These are phyloP conservation scores for Streblospio benedicti DNA, from an alignment of 1,140 invertebrate species.

Conservation along the genomic window DNA sequence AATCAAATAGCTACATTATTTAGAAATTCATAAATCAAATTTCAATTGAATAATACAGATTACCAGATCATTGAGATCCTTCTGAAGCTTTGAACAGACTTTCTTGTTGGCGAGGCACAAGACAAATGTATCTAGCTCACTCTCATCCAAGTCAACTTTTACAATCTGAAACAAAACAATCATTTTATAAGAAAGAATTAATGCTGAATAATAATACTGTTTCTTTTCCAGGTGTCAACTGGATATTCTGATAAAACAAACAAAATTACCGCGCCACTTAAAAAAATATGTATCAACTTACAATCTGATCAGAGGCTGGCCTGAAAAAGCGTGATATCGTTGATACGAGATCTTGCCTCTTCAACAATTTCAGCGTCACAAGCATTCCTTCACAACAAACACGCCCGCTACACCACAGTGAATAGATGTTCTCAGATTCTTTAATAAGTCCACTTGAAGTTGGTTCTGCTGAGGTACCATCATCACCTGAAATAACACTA, in stretches of 20 bases:
- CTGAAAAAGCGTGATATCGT: slow-evolving; percentile 75
- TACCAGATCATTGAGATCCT: slow-evolving; percentile 90
- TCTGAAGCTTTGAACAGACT: slow-evolving; percentile 68
- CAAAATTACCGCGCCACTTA: neutral
- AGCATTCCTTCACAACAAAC: slow-evolving; percentile 93
- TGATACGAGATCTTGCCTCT: slow-evolving; percentile 90
- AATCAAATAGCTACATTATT: too few species aligned
- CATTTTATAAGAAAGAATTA: slow-evolving; percentile 3
- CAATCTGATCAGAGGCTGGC: slow-evolving; percentile 74
- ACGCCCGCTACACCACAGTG: slow-evolving; percentile 90
- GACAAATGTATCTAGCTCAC: slow-evolving; percentile 86
- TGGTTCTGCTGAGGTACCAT: slow-evolving; percentile 60
- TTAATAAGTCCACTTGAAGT: slow-evolving; percentile 61
- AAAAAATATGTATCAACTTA: slow-evolving; percentile 28
- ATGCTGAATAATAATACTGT: neutral
- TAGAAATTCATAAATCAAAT: too few species aligned
- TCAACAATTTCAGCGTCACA: slow-evolving; percentile 86
- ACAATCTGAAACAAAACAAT: slow-evolving; percentile 40
- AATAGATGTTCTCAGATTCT: slow-evolving; percentile 90
- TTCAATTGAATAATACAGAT: slow-evolving; percentile 32
- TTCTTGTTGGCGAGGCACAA: slow-evolving; percentile 86
- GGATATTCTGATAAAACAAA: neutral
- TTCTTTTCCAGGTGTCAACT: too few species aligned
- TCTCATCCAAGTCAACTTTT: slow-evolving; percentile 71
- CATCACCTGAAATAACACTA: slow-evolving; percentile 54